phyloP scores from a whole-genome alignment of 1,140 invertebrate species.

The Macrosteles quadrilineatus region DNA sequence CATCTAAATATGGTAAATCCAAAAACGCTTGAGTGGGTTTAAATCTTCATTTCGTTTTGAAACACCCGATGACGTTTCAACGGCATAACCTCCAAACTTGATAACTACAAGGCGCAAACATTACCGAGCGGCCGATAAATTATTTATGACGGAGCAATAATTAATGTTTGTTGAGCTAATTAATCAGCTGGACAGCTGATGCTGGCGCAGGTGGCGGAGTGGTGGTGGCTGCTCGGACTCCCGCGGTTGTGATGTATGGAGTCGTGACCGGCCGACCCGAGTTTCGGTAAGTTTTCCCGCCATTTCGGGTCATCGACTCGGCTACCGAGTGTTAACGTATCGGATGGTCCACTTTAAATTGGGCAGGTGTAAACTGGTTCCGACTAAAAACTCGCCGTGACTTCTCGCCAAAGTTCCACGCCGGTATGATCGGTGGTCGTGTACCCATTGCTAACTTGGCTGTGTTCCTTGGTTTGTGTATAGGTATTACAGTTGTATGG shows the following conservation, averaged over 20 bases:
- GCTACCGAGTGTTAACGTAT: not conserved
- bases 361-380: conserved; percentile 5
- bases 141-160: conserved; percentile 1
- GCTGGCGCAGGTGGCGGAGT: not conserved
- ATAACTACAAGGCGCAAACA: conserved; percentile 6
- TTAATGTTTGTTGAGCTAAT: conserved; percentile 8
- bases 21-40: too few relatives aligned
- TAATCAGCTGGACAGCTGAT: not conserved
- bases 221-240: not conserved
- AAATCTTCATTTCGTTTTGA: too few relatives aligned
- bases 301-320: not conserved
- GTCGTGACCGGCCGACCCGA: not conserved
- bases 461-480: too few relatives aligned
- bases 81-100: too few relatives aligned
- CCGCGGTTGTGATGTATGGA: not conserved
- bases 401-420: too few relatives aligned
- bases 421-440: too few relatives aligned
- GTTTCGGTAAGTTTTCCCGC: conserved; percentile 7
- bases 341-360: conserved; percentile 14
- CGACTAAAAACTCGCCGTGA: not conserved
- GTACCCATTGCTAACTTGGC: too few relatives aligned
- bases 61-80: too few relatives aligned
- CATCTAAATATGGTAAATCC: too few relatives aligned
- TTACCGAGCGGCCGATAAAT: not conserved
- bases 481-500: too few relatives aligned